Conservation (phyloP, 2,888 invertebrate species). For the Mythimna vitellina region DNA sequence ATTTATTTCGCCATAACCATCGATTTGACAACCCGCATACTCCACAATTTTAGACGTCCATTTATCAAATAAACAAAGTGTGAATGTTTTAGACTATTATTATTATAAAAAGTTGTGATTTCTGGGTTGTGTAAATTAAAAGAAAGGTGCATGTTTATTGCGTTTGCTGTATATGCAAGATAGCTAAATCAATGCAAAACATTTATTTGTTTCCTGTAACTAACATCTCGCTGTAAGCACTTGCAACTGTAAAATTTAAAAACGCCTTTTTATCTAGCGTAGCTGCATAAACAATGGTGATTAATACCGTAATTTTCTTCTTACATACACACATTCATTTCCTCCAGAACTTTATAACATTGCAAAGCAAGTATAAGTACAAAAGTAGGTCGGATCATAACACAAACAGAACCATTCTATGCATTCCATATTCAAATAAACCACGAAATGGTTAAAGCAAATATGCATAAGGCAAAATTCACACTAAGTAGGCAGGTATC, state of each 20-base stretch:
- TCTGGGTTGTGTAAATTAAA: not conserved
- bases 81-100: not conserved
- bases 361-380: not conserved
- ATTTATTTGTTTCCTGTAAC: conserved; percentile 10
- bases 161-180: not conserved
- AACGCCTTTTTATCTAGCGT: conserved; percentile 9
- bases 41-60: conserved; percentile 14
- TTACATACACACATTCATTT: conserved; percentile 16
- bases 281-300: conserved; percentile 12
- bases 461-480: conserved; percentile 61
- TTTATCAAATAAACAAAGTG: conserved; percentile 51
- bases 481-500: conserved; percentile 60
- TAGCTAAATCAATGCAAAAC: conserved; percentile 1
- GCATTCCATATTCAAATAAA: conserved; percentile 53
- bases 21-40: conserved; percentile 61
- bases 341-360: conserved; percentile 1
- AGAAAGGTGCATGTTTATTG: not conserved
- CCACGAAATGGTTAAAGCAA: conserved; percentile 60
- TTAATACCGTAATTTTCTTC: conserved; percentile 29
- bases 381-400: conserved; percentile 26
- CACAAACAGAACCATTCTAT: conserved; percentile 32
- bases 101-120: conserved; percentile 35
- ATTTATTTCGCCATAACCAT: conserved; percentile 62
- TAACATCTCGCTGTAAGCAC: conserved; percentile 10
- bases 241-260: conserved; percentile 24